Evolutionary conservation across 1,140 invertebrate genomes (phyloP), one percentile per base, ranked within the genome.

Genomic region (Centruroides sculpturatus): DNA sequence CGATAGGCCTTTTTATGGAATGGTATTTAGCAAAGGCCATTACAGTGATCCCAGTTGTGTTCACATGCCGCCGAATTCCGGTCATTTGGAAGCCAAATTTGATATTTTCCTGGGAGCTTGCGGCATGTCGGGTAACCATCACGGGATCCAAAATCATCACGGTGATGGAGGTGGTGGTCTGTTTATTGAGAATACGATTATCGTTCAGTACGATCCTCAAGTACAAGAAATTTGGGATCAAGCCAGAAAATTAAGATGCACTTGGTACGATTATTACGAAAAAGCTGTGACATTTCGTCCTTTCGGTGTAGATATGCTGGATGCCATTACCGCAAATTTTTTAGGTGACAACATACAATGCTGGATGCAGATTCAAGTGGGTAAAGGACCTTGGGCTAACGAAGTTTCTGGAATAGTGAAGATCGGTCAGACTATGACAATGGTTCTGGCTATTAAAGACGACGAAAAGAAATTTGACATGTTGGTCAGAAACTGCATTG

Each of bases 341-440:
- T 79, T 93, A 62, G 91, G 91, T 12, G 91, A 94, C 75, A 94
- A 94, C 74, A 77, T 94, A 57, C 89, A 92, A 72, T 94, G 90
- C 73, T 94, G 90, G 90, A 93, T 93, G 89, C 90, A 93, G 73
- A 92, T 94, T 64, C 90, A 94, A 68, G 90, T 93, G 6, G 92
- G 92, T 13, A 95, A 93, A 72, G 92, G 92, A 50, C 92, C 92
- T 0, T 95, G 91, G 91, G 91, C 91, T 8, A 90, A 87, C 0
- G 92, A 95, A 76, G 91, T 95, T 0, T 92, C 89, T 0, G 92
- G 92, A 0, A 75, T 95, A 35, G 92, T 95, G 0, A 94, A 94
- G 73, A 95, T 94, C 55, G 92, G 92, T 3, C 91, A 95, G 70
- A 93, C 91, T 0, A 94, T 96, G 91, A 96, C 92, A 5, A 94